Percentiles rank a stretch among this genome's conserved stretches.
phyloP scores from a whole-genome alignment of 2,888 invertebrate genomes.

The Selenia dentaria region DNA sequence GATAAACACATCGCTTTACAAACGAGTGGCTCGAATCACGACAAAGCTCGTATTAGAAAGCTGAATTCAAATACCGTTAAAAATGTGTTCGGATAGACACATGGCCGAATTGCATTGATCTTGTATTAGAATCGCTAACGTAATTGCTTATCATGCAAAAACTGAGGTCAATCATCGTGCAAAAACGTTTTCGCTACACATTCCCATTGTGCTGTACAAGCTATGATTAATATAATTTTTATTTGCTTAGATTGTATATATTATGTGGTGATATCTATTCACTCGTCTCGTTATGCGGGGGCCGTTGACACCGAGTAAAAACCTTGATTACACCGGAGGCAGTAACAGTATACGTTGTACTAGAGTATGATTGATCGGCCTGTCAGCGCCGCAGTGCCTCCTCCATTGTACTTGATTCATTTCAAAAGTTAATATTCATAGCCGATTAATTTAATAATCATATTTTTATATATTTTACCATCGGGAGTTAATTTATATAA shows the following conservation, averaged over 20 bases:
- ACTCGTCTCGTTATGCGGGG: constrained; percentile 45
- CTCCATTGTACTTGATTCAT: constrained; percentile 61
- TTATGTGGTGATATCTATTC: constrained; percentile 41
- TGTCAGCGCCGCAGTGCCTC: constrained; percentile 45
- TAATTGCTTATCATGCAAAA: constrained; percentile 76
- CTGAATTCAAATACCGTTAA: constrained; percentile 60
- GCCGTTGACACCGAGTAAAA: constrained; percentile 68
- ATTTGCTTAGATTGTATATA: constrained; percentile 68
- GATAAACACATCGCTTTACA: constrained; percentile 55
- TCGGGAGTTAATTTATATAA: no score
- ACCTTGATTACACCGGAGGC: constrained; percentile 52
- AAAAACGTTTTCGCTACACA: constrained; percentile 57
- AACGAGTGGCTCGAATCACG: constrained; percentile 44
- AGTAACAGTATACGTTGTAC: constrained; percentile 61
- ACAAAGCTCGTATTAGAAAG: constrained; percentile 74
- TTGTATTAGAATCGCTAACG: constrained; percentile 63
- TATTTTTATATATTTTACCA: no score
- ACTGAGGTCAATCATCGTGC: constrained; percentile 38
- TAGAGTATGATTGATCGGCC: constrained; percentile 64
- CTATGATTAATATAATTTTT: constrained; percentile 71
- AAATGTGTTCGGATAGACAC: constrained; percentile 57
- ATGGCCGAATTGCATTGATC: constrained; percentile 59
- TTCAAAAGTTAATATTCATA: constrained; percentile 64
- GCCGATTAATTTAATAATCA: constrained; percentile 35
- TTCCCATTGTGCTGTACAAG: constrained; percentile 49